A percentile compares a stretch with the other conserved stretches of the same genome.
Conservation (phyloP, 2,797 vertebrate genomes). For the Lutra lutra region DNA sequence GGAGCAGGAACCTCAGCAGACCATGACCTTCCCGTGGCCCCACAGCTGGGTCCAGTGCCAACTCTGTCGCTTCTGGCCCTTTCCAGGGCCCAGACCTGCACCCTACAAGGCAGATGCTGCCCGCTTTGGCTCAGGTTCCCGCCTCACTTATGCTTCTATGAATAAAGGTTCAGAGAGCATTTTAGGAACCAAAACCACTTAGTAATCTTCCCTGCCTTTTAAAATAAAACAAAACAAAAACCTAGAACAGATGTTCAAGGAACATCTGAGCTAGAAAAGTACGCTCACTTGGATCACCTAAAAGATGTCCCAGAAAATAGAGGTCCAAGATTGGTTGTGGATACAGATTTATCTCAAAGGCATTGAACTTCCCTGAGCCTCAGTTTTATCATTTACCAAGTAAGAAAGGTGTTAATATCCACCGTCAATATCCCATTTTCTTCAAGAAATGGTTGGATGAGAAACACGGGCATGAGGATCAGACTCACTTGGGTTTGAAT, state of each 20-base stretch:
- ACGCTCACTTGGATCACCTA: neutral
- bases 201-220: constrained; percentile 81
- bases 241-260: constrained; percentile 66
- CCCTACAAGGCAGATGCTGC: neutral
- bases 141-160: constrained; percentile 74
- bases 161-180: constrained; percentile 82
- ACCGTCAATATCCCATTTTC: neutral
- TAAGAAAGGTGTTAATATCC: neutral
- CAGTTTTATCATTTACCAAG: neutral
- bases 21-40: constrained; percentile 22
- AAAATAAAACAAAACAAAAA: constrained; percentile 48
- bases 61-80: neutral
- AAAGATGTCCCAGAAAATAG: neutral
- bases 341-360: neutral
- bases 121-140: neutral
- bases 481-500: neutral
- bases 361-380: neutral
- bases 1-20: neutral
- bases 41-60: neutral
- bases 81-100: neutral
- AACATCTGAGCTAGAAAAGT: constrained; percentile 8
- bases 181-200: constrained; percentile 83
- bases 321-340: neutral
- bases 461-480: neutral
- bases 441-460: neutral